Percentiles rank a stretch among this genome's conserved stretches.
Conservation (phyloP, 1,140 invertebrate species). For the Cepaea nemoralis region DNA sequence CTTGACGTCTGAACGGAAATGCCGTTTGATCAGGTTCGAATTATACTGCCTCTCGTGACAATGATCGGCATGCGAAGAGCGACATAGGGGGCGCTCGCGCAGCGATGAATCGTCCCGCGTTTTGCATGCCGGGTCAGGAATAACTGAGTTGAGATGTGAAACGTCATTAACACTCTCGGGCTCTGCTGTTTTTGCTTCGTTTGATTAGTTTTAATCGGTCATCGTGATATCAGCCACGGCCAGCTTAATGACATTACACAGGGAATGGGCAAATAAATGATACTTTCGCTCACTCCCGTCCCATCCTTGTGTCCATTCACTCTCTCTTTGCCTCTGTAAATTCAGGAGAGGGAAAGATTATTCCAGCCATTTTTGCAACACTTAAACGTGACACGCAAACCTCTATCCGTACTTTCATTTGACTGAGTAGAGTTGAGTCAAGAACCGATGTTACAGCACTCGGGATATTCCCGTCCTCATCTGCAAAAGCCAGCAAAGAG, state of each 20-base stretch:
- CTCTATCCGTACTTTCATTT: too few species aligned
- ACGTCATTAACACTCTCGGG: constrained; percentile 14
- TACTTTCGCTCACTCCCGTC: neutral
- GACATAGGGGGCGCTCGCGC: constrained; percentile 16
- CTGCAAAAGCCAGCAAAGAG: too few species aligned
- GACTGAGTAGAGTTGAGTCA: too few species aligned
- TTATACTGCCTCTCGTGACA: constrained; percentile 28
- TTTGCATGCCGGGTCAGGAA: constrained; percentile 31
- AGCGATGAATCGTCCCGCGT: constrained; percentile 9
- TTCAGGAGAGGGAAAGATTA: too few species aligned
- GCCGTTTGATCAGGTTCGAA: constrained; percentile 36
- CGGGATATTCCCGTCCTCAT: too few species aligned
- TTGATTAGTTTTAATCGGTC: constrained; percentile 32
- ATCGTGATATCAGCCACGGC: neutral
- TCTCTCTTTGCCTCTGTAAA: too few species aligned
- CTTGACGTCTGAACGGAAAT: constrained; percentile 30
- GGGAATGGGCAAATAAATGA: neutral
- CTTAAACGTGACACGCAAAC: too few species aligned
- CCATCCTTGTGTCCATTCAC: neutral
- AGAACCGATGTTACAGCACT: too few species aligned
- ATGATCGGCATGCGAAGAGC: constrained; percentile 27
- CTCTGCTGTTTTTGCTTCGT: neutral
- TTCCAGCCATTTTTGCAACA: too few species aligned
- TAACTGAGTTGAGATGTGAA: constrained; percentile 9
- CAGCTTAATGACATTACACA: constrained; percentile 1